Conservation (phyloP, 2,113 vertebrate species). For the Chloebia gouldiae region DNA sequence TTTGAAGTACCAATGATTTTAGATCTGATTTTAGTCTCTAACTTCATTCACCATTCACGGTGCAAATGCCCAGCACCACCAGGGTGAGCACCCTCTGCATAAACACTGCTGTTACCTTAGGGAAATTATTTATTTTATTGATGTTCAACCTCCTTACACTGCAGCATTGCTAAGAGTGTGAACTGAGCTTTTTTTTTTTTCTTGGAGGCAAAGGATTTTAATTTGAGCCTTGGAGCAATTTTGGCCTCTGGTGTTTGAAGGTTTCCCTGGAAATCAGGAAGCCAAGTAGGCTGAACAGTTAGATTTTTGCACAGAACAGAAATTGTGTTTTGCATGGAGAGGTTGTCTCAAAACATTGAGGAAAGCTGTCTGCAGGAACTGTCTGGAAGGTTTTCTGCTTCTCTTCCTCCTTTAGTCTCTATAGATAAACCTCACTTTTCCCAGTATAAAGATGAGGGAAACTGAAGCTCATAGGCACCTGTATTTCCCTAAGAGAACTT, state of each 20-base stretch:
- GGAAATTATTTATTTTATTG: not conserved
- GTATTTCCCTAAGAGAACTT: not conserved
- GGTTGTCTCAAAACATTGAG: not conserved
- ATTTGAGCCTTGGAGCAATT: not conserved
- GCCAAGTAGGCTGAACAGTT: not conserved
- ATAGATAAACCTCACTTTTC: not conserved
- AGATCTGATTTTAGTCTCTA: not conserved
- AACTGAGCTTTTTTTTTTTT: not conserved
- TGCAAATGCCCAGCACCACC: not conserved
- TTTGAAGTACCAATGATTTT: not conserved
- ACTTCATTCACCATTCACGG: not conserved
- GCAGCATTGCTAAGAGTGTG: not conserved
- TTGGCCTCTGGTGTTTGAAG: not conserved
- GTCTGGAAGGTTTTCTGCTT: not conserved
- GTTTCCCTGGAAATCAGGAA: not conserved
- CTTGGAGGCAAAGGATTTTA: not conserved
- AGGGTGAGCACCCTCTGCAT: not conserved
- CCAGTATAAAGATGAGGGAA: not conserved
- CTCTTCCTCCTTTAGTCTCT: not conserved
- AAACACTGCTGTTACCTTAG: not conserved
- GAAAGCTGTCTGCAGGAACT: not conserved
- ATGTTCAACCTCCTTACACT: not conserved
- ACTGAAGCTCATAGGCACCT: not conserved
- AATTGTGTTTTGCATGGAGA: not conserved
- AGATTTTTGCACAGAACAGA: not conserved